These are phyloP conservation scores for Idaea aversata DNA, from an alignment of 2,888 invertebrate species.

Conservation along the genomic window DNA sequence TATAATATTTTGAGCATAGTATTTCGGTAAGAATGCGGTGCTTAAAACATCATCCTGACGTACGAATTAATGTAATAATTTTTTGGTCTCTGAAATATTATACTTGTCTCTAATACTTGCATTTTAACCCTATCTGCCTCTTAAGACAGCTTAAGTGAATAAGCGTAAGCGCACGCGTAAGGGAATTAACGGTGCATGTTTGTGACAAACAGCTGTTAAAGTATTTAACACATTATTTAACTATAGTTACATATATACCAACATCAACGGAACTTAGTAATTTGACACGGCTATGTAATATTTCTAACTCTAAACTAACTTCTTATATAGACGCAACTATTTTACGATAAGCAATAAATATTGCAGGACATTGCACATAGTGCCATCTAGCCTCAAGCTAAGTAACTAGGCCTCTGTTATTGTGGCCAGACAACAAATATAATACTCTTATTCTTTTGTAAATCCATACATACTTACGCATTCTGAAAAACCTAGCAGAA, in stretches of 20 bases:
- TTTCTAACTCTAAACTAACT: constrained; percentile 33
- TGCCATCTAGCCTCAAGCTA: too few species aligned
- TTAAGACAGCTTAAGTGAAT: not conserved
- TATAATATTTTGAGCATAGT: too few species aligned
- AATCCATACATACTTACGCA: too few species aligned
- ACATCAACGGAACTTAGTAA: not conserved
- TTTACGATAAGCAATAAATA: constrained; percentile 6
- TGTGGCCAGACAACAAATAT: too few species aligned
- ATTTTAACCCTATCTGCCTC: not conserved
- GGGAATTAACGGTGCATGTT: not conserved
- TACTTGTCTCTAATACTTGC: not conserved
- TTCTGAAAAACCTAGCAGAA: too few species aligned
- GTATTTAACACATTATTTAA: not conserved
- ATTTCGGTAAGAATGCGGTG: too few species aligned
- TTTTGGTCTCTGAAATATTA: too few species aligned
- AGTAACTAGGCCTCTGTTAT: too few species aligned
- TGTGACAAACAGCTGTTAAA: not conserved
- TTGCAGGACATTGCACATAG: constrained; percentile 1
- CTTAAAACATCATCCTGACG: too few species aligned
- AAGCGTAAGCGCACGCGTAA: not conserved
- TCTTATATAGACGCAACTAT: constrained; percentile 35
- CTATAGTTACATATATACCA: not conserved
- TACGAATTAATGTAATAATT: too few species aligned
- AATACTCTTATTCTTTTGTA: too few species aligned
- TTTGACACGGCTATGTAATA: constrained; percentile 46